Percentiles rank a stretch among this genome's conserved stretches.
Evolutionary conservation across 2,113 vertebrate genomes (phyloP).

Genomic region (Myrmecophaga tridactyla): DNA sequence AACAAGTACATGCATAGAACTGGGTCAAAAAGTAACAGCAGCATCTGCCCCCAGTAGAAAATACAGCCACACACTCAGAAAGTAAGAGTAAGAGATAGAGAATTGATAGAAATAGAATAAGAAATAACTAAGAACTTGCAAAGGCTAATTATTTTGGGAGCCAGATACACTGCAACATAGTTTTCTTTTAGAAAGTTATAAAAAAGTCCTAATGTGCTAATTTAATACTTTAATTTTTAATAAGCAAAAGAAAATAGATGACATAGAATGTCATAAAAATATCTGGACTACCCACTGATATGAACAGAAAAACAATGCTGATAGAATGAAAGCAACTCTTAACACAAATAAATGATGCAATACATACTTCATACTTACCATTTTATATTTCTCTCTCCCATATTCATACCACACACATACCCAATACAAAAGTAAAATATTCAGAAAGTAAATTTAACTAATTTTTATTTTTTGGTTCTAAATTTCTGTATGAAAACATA

Average conservation of each 20-base stretch:
- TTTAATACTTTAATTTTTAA: neutral
- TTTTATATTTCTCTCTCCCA: neutral
- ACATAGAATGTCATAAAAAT: neutral
- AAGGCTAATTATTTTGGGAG: neutral
- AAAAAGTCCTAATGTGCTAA: neutral
- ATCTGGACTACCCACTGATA: neutral
- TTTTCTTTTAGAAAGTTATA: neutral
- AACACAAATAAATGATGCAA: neutral
- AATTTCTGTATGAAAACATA: neutral
- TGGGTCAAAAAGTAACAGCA: neutral
- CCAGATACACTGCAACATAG: neutral
- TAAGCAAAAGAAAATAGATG: neutral
- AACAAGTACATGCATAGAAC: neutral
- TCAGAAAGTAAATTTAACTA: neutral
- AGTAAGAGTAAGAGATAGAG: neutral
- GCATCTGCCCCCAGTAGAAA: neutral
- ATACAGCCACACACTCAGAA: neutral
- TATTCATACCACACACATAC: neutral
- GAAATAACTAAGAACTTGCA: neutral
- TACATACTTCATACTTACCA: neutral
- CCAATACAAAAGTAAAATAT: neutral
- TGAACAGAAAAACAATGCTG: neutral
- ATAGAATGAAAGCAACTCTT: neutral
- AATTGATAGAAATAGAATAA: neutral
- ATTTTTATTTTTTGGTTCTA: neutral